Base-by-base conservation (phyloP, 2,113 vertebrate genomes). In the Anguilla japonica region DNA sequence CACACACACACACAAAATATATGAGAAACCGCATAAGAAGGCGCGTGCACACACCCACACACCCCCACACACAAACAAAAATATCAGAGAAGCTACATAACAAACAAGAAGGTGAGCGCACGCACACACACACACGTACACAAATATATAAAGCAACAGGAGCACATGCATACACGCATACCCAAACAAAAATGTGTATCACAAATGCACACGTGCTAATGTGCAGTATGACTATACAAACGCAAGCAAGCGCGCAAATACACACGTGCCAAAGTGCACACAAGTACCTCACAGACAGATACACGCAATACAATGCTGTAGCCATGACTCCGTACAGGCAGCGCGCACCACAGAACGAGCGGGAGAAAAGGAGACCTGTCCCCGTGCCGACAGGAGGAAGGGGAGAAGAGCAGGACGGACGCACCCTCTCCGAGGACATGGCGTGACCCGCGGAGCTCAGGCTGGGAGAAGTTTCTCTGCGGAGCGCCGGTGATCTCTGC, bases 341-440 rank as follows among this genome's bases (percentile, higher is more conserved):
- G 3, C 8, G 60, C 60, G 26, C 60, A 26, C 60, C 60, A 6
- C 60, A 6, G 8, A 67, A 67, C 26, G 60, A 67, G 0, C 60
- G 26, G 2, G 8, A 67, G 18, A 67, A 67, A 20, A 26, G 60
- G 14, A 41, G 6, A 63, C 43, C 39, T n/a, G 60, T 18, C 41
- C 7, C 26, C 50, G 57, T 63, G 8, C 0, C 34, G 78, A 79
- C 11, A 82, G 29, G 63, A 50, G 22, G 16, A 83, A 79, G 53
- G 56, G 26, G 40, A 50, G 26, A 83, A 43, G 46, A 56, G 85
- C 50, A 84, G 18, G 89, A 79, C 50, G 81, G 83, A 95, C 94
- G 53, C 88, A 95, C 94, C 94, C 89, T 86, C 34, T 95, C 92
- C 88, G 89, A 88, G 60, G 92, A 90, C 82, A 88, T 91, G 83